phyloP scores from a whole-genome alignment of 2,888 invertebrate genomes.

The Clunio marinus region DNA sequence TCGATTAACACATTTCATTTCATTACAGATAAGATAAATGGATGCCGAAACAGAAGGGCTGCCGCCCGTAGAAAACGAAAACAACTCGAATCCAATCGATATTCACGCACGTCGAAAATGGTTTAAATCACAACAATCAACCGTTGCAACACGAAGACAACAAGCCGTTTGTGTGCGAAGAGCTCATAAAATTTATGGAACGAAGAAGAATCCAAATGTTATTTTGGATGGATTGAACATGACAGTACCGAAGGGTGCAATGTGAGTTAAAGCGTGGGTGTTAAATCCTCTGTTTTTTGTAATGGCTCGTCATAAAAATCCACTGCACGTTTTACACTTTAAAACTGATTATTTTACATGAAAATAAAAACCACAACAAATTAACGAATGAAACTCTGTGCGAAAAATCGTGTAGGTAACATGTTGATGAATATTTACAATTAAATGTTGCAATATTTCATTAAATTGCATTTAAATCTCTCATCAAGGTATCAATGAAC shows the following conservation, averaged over 20 bases:
- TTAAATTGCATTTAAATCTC: neutral
- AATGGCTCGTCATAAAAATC: too few relatives aligned
- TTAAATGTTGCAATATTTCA: neutral
- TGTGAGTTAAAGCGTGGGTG: conserved; percentile 65
- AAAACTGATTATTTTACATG: too few relatives aligned
- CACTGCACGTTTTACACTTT: too few relatives aligned
- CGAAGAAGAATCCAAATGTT: conserved; percentile 70
- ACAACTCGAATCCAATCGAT: conserved; percentile 50
- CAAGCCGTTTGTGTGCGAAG: conserved; percentile 81
- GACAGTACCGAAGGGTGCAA: conserved; percentile 85
- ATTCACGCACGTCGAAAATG: conserved; percentile 54
- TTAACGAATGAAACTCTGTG: too few relatives aligned
- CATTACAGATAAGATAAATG: too few relatives aligned
- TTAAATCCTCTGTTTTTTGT: conserved; percentile 14
- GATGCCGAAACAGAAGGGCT: conserved; percentile 51
- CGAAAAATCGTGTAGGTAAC: too few relatives aligned
- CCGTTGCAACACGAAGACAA: conserved; percentile 65
- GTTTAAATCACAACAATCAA: conserved; percentile 64
- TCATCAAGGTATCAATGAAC: neutral
- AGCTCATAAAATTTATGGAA: conserved; percentile 80
- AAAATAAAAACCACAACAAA: too few relatives aligned
- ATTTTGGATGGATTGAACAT: conserved; percentile 84
- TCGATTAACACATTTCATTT: too few relatives aligned
- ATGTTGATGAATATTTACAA: too few relatives aligned
- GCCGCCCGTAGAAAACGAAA: conserved; percentile 46